Evolutionary conservation across 2,113 vertebrate genomes (phyloP).

Genomic region (Bungarus multicinctus): DNA sequence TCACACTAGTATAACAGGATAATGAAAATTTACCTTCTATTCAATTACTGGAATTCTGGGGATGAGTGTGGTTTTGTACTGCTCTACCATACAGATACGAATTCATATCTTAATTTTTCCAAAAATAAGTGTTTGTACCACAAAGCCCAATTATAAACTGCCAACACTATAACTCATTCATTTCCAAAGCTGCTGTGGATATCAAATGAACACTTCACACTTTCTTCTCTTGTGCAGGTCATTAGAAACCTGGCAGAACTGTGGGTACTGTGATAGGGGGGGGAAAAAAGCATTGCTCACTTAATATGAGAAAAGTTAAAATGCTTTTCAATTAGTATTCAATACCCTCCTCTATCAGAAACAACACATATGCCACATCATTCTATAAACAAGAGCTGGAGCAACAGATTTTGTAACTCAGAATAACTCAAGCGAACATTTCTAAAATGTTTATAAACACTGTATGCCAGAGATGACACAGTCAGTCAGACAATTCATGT

Average conservation of each 20-base stretch:
- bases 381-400: not conserved
- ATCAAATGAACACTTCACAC: not conserved
- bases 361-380: not conserved
- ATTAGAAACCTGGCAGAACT: slow-evolving; percentile 21
- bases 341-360: not conserved
- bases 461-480: not conserved
- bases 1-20: not conserved
- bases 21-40: not conserved
- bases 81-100: not conserved
- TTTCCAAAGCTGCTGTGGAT: not conserved
- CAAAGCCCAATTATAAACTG: not conserved
- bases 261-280: accelerated
- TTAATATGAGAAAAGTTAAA: not conserved
- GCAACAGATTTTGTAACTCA: not conserved
- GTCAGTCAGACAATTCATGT: not conserved
- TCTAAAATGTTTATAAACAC: not conserved
- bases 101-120: not conserved
- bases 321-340: not conserved
- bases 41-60: not conserved
- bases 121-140: not conserved
- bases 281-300: not conserved
- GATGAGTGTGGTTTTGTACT: not conserved
- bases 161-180: not conserved
- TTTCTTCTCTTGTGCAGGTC: not conserved
- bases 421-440: not conserved